phyloP scores from a whole-genome alignment of 2,797 vertebrate genomes.

The Pantherophis vulpinus region DNA sequence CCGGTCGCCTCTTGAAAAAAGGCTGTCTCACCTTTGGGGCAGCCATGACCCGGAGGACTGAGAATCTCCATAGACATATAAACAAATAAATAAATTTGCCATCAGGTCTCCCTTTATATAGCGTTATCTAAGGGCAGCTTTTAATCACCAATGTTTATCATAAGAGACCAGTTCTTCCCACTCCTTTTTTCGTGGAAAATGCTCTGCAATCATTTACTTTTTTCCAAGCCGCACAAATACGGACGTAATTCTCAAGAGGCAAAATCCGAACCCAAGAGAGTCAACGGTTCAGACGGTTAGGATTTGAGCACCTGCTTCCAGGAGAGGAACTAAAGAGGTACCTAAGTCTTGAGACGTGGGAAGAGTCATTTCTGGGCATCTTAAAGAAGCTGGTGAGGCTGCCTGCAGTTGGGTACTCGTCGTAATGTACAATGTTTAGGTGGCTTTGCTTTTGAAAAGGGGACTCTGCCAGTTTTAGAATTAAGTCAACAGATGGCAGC shows the following conservation, averaged over 20 bases:
- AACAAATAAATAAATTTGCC: neutral
- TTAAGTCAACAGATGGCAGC: neutral
- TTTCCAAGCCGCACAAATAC: neutral
- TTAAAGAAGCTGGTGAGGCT: neutral
- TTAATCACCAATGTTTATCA: neutral
- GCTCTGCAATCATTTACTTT: too few relatives aligned
- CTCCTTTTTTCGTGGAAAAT: neutral
- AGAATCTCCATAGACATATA: neutral
- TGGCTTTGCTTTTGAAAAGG: neutral
- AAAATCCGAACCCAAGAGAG: too few relatives aligned
- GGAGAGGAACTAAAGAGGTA: neutral
- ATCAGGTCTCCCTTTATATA: neutral
- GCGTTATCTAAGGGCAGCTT: neutral
- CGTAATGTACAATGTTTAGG: neutral
- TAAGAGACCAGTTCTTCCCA: neutral
- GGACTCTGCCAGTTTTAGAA: too few relatives aligned
- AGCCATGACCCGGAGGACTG: neutral
- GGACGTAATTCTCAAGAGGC: neutral
- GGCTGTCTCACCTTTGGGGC: too few relatives aligned
- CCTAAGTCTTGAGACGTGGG: neutral
- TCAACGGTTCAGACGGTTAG: accelerated
- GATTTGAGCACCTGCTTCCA: neutral
- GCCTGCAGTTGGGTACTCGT: neutral
- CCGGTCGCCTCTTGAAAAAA: too few relatives aligned
- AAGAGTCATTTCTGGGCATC: neutral